phyloP scores from a whole-genome alignment of 2,113 vertebrate genomes.

The Chloroceryle aenea region DNA sequence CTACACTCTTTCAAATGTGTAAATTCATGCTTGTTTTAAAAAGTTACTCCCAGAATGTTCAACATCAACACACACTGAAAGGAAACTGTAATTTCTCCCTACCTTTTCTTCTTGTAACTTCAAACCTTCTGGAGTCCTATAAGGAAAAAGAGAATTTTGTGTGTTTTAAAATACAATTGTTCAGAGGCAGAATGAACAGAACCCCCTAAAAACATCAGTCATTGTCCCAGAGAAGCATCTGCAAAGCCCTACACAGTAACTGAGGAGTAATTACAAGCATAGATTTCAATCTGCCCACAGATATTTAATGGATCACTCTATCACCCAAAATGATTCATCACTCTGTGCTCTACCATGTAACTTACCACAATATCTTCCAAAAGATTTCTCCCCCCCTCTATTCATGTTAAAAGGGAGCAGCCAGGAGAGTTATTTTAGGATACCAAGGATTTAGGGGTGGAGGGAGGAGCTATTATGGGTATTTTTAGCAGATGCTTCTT shows the following conservation, averaged over 20 bases:
- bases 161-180: slow-evolving; percentile 19
- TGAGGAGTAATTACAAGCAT: not conserved
- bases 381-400: not conserved
- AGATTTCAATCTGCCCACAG: not conserved
- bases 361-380: not conserved
- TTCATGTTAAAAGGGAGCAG: not conserved
- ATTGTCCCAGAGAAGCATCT: not conserved
- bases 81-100: slow-evolving; percentile 33
- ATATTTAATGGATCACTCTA: not conserved
- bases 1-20: not conserved
- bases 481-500: not conserved
- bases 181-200: slow-evolving; percentile 14
- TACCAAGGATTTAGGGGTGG: not conserved
- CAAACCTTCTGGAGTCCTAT: slow-evolving; percentile 73
- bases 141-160: slow-evolving; percentile 71
- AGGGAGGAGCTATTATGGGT: not conserved
- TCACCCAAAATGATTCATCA: not conserved
- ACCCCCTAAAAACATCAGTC: not conserved
- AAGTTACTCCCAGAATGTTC: not conserved
- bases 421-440: not conserved
- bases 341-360: too few species aligned
- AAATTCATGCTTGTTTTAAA: not conserved
- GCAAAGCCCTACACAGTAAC: not conserved
- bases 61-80: not conserved
- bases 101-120: slow-evolving; percentile 80